Evolutionary conservation across 1,140 invertebrate genomes (phyloP).

Genomic region (Ceratoteleas bidentatus): DNA sequence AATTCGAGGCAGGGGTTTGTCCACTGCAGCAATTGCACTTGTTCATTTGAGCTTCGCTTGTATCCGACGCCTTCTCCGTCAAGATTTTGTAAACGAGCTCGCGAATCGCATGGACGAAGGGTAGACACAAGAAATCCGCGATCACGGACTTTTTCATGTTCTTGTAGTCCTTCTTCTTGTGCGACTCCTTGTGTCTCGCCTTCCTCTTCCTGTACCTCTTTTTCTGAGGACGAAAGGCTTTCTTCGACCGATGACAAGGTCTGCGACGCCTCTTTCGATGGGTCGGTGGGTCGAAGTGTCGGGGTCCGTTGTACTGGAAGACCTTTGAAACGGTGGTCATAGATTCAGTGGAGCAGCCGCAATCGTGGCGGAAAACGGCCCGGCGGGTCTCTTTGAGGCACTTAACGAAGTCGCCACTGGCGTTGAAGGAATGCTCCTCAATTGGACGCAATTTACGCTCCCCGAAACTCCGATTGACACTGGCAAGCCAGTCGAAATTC

Average conservation of each 20-base stretch:
- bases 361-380: no score
- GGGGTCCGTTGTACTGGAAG: not conserved
- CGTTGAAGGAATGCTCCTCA: not conserved
- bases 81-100: slow-evolving; percentile 49
- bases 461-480: no score
- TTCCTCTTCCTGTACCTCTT: slow-evolving; percentile 7
- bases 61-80: slow-evolving; percentile 19
- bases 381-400: no score
- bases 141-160: slow-evolving; percentile 34
- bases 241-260: not conserved
- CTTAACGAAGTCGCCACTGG: slow-evolving; percentile 5
- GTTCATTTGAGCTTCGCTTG: not conserved
- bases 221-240: slow-evolving; percentile 1
- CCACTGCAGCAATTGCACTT: slow-evolving; percentile 1
- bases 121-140: slow-evolving; percentile 36
- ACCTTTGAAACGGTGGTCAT: slow-evolving; percentile 4
- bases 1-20: slow-evolving; percentile 2
- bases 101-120: slow-evolving; percentile 39
- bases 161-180: slow-evolving; percentile 6
- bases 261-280: not conserved
- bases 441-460: not conserved
- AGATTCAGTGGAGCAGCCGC: not conserved
- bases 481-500: no score
- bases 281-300: not conserved
- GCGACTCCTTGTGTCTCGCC: slow-evolving; percentile 3